phyloP scores from a whole-genome alignment of 2,797 vertebrate species.

The Psittacula derbiana region DNA sequence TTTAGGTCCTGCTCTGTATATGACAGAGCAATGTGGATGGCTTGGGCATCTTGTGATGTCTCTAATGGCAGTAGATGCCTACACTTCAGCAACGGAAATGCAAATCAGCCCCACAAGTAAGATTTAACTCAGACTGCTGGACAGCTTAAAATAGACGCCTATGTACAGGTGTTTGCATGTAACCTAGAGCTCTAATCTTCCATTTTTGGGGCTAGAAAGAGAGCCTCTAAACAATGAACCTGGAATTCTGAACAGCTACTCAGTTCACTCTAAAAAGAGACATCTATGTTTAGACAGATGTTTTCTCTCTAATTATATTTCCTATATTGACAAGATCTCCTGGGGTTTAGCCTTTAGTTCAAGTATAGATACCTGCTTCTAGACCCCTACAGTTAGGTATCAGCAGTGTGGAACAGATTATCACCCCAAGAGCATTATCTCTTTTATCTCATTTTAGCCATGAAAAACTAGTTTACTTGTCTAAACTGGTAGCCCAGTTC shows the following conservation, averaged over 20 bases:
- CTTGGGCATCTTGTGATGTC: not conserved
- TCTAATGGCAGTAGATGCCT: not conserved
- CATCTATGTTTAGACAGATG: not conserved
- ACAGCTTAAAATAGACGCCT: not conserved
- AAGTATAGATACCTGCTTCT: not conserved
- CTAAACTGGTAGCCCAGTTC: not conserved
- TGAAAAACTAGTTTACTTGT: not conserved
- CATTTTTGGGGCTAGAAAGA: not conserved
- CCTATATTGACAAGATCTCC: not conserved
- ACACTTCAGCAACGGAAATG: not conserved
- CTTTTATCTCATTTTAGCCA: not conserved
- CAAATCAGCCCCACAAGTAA: not conserved
- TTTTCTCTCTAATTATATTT: not conserved
- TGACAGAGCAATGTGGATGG: fast-evolving
- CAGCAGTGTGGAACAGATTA: not conserved
- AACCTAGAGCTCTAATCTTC: not conserved
- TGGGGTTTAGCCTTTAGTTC: not conserved
- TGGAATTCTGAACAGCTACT: not conserved
- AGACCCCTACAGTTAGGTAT: not conserved
- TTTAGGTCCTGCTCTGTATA: not conserved
- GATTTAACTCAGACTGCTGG: not conserved
- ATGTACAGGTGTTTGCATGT: not conserved
- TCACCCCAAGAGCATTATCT: not conserved
- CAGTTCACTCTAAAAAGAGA: not conserved
- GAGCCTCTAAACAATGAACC: not conserved